These are phyloP conservation scores for Apodemus sylvaticus DNA, from an alignment of 2,113 vertebrate species.

Conservation along the genomic window DNA sequence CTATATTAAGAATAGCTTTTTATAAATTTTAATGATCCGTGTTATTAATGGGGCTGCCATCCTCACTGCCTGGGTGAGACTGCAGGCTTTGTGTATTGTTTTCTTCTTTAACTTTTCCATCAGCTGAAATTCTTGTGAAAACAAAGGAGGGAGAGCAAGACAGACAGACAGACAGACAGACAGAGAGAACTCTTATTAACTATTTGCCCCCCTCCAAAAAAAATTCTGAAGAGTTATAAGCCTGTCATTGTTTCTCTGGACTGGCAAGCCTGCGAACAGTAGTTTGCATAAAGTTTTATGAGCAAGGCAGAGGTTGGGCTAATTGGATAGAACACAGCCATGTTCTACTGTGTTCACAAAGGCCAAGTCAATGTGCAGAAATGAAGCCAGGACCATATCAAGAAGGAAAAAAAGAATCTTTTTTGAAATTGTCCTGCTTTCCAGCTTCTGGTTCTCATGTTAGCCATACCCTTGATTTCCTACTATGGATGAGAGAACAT, in stretches of 20 bases:
- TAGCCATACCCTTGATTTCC: neutral
- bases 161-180: neutral
- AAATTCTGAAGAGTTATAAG: conserved; percentile 83
- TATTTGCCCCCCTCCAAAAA: conserved; percentile 76
- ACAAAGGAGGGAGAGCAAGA: conserved; percentile 30
- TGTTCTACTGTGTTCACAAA: conserved; percentile 82
- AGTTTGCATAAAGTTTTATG: conserved; percentile 87
- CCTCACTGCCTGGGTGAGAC: conserved; percentile 83
- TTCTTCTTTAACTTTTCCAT: conserved; percentile 81
- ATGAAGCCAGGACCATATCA: conserved; percentile 74
- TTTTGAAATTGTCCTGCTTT: conserved; percentile 18
- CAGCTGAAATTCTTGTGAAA: conserved; percentile 82
- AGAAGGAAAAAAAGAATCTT: conserved; percentile 62
- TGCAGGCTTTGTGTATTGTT: conserved; percentile 69
- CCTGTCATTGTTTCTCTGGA: conserved; percentile 82
- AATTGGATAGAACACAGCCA: conserved; percentile 86
- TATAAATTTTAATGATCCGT: conserved; percentile 95
- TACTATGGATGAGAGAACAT: neutral
- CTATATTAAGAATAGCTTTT: conserved; percentile 92
- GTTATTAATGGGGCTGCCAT: conserved; percentile 92
- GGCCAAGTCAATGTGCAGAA: conserved; percentile 69
- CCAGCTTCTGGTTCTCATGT: neutral
- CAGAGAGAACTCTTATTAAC: conserved; percentile 78
- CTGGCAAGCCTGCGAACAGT: conserved; percentile 77
- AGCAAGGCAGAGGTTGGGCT: conserved; percentile 73